These are phyloP conservation scores for Pygocentrus nattereri DNA, from an alignment of 2,797 vertebrate genomes.

Conservation along the genomic window DNA sequence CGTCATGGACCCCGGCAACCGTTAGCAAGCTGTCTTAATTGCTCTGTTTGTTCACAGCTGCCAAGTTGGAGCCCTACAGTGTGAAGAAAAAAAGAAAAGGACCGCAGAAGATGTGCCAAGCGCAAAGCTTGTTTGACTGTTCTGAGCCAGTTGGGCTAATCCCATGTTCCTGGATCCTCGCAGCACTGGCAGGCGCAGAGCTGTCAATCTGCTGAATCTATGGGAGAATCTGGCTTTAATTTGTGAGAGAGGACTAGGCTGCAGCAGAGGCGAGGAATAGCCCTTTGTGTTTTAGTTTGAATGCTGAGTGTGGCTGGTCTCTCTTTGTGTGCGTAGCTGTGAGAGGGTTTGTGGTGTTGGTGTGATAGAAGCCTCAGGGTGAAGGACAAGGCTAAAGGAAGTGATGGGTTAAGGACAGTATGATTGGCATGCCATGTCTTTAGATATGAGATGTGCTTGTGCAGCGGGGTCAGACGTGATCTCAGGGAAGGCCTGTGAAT, in stretches of 20 bases:
- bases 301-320: slow-evolving; percentile 50
- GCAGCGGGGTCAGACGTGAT: background rate
- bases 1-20: slow-evolving; percentile 60
- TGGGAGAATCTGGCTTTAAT: slow-evolving; percentile 79
- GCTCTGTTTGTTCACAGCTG: slow-evolving; percentile 59
- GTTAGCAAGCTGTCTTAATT: slow-evolving; percentile 60
- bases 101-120: slow-evolving; percentile 47
- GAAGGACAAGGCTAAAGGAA: slow-evolving; percentile 1
- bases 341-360: slow-evolving; percentile 2
- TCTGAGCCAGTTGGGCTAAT: slow-evolving; percentile 71
- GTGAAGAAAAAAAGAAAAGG: slow-evolving; percentile 51
- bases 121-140: slow-evolving; percentile 63
- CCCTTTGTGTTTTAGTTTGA: slow-evolving; percentile 64
- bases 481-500: too few species aligned
- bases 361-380: slow-evolving; percentile 4
- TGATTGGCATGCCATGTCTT: background rate
- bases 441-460: background rate
- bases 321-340: slow-evolving; percentile 41
- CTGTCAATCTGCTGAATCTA: slow-evolving; percentile 76
- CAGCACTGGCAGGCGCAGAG: slow-evolving; percentile 71
- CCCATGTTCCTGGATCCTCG: slow-evolving; percentile 70
- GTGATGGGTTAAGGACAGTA: background rate
- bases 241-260: slow-evolving; percentile 72
- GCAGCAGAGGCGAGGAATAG: slow-evolving; percentile 64
- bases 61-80: slow-evolving; percentile 64